Percentiles rank a stretch among this genome's conserved stretches.
phyloP scores from a whole-genome alignment of 1,140 invertebrate species.

The Caenorhabditis latens region DNA sequence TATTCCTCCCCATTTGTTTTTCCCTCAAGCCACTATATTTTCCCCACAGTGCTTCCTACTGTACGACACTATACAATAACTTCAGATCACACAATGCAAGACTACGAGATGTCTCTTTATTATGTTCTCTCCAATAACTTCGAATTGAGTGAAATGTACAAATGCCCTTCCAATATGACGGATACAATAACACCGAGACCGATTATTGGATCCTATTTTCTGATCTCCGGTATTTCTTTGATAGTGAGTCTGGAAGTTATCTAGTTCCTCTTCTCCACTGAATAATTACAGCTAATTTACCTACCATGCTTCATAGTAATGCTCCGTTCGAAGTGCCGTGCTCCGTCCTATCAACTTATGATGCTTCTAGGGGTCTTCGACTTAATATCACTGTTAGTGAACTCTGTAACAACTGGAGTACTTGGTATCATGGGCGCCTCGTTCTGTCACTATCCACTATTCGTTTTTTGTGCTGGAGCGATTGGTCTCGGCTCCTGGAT shows the following conservation, averaged over 20 bases:
- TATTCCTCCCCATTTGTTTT: too few relatives aligned
- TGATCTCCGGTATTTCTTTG: conserved; percentile 2
- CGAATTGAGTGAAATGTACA: neutral
- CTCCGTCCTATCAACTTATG: conserved; percentile 35
- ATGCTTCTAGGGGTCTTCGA: conserved; percentile 60
- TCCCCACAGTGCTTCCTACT: too few relatives aligned
- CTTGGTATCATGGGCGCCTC: conserved; percentile 53
- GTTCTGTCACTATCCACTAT: conserved; percentile 33
- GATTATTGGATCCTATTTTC: conserved; percentile 5
- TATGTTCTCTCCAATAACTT: neutral
- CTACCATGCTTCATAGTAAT: conserved; percentile 46
- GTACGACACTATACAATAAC: neutral
- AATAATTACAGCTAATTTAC: conserved; percentile 85
- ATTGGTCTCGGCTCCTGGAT: neutral
- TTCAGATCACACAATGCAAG: neutral
- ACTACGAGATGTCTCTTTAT: neutral
- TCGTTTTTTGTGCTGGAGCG: neutral
- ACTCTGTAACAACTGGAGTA: conserved; percentile 40
- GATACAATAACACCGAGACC: neutral
- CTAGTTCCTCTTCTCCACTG: conserved; percentile 73
- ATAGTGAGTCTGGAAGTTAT: neutral
- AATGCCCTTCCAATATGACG: neutral
- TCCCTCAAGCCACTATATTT: too few relatives aligned
- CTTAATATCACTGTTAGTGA: conserved; percentile 21
- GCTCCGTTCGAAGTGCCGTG: neutral